Percentiles rank a stretch among this genome's conserved stretches.
These are phyloP conservation scores for Ptychochromis oligacanthus DNA, from an alignment of 2,113 vertebrate species.

Conservation along the genomic window DNA sequence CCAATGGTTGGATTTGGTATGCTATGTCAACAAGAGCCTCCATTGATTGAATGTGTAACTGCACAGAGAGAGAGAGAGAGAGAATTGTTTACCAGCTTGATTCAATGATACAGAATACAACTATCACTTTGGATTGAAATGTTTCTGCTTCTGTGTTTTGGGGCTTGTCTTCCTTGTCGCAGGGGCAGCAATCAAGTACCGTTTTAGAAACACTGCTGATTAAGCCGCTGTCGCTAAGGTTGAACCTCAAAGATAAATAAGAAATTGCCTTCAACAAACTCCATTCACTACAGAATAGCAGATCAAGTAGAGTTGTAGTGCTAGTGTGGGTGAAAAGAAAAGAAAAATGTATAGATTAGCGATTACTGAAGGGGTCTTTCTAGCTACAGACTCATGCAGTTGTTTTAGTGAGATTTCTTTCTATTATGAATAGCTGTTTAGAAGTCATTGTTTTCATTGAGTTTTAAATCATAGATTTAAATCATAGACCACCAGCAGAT, in stretches of 20 bases:
- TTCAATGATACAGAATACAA: conserved; percentile 26
- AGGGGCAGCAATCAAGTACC: conserved; percentile 3
- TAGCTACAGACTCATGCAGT: background rate
- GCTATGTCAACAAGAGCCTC: conserved; percentile 48
- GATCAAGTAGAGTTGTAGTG: background rate
- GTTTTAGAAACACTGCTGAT: conserved; percentile 10
- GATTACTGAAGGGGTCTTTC: background rate
- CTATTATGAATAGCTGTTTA: background rate
- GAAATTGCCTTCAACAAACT: conserved; percentile 15
- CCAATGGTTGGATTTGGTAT: conserved; percentile 56
- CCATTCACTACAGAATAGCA: background rate
- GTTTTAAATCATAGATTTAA: background rate
- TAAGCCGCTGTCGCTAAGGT: background rate
- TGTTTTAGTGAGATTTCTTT: background rate
- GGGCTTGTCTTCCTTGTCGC: background rate
- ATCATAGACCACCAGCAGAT: background rate
- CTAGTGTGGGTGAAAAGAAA: background rate
- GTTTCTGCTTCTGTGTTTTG: conserved; percentile 1
- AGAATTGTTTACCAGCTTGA: conserved; percentile 35
- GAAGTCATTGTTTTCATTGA: background rate
- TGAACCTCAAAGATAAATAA: conserved; percentile 19
- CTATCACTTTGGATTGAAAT: conserved; percentile 43
- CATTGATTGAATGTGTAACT: conserved; percentile 53
- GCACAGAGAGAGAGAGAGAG: conserved; percentile 13
- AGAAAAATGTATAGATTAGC: background rate